Evolutionary conservation across 2,113 vertebrate species (phyloP).

Genomic region (Neomonachus schauinslandi): DNA sequence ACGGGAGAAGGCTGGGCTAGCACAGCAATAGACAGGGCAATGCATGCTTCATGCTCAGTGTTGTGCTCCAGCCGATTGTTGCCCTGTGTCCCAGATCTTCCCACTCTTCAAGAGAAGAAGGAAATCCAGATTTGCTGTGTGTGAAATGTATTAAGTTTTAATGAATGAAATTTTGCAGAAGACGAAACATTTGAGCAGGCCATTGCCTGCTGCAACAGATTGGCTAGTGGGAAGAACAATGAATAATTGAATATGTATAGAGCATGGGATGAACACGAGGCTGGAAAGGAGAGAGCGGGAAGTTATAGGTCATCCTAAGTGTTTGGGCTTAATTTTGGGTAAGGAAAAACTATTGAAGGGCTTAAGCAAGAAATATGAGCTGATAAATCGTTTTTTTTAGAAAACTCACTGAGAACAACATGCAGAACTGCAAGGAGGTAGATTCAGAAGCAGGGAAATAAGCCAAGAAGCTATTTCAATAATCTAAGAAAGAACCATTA

Average conservation of each 20-base stretch:
- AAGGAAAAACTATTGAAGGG: not conserved
- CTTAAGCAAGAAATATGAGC: not conserved
- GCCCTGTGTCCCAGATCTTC: not conserved
- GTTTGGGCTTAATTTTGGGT: not conserved
- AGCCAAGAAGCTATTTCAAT: not conserved
- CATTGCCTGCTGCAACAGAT: not conserved
- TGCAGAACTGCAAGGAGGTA: not conserved
- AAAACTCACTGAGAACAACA: slow-evolving; percentile 18
- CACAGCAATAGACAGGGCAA: not conserved
- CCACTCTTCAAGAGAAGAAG: not conserved
- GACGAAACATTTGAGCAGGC: not conserved
- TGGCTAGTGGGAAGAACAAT: not conserved
- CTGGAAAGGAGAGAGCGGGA: not conserved
- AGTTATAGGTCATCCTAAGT: not conserved
- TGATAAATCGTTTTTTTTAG: not conserved
- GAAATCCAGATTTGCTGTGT: not conserved
- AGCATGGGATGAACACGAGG: not conserved
- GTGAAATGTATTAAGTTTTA: not conserved
- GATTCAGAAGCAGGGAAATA: not conserved
- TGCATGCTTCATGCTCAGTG: too few relatives aligned
- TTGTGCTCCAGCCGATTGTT: not conserved
- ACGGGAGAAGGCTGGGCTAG: not conserved
- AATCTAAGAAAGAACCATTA: not conserved
- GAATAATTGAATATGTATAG: not conserved
- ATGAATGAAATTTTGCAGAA: not conserved